phyloP scores from a whole-genome alignment of 2,113 vertebrate species.

The Sinocyclocheilus anophthalmus region DNA sequence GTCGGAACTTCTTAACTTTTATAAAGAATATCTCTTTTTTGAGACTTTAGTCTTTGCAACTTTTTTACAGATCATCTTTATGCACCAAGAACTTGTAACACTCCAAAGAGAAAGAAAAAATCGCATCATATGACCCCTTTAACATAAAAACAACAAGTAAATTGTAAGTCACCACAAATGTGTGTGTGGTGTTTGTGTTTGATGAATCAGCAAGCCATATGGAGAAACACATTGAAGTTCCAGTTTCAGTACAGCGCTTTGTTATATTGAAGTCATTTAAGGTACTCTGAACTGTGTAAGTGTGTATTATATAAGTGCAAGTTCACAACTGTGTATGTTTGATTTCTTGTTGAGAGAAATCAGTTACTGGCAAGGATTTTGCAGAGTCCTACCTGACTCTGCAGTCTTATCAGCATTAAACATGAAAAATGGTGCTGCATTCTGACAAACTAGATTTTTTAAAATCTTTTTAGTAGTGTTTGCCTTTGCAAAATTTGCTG shows the following conservation, averaged over 20 bases:
- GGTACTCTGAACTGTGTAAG: neutral
- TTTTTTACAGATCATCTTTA: too few species aligned
- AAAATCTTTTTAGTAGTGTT: neutral
- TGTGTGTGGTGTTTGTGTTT: neutral
- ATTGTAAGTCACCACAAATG: neutral
- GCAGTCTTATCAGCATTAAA: constrained; percentile 1
- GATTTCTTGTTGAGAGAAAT: neutral
- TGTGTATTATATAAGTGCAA: neutral
- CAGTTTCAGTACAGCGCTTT: constrained; percentile 24
- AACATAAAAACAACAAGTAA: neutral
- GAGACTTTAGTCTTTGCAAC: too few species aligned
- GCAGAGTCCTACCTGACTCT: neutral
- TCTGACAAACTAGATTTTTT: neutral
- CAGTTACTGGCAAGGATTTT: neutral
- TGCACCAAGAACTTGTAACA: too few species aligned
- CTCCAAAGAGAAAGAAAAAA: too few species aligned
- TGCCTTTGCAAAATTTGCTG: neutral
- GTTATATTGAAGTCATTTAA: neutral
- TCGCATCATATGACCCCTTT: too few species aligned
- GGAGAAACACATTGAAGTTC: constrained; percentile 21
- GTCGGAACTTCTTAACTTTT: too few species aligned
- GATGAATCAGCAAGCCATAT: constrained; percentile 29
- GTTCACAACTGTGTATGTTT: neutral
- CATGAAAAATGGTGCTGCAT: neutral
- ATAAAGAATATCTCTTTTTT: too few species aligned